A percentile compares a stretch with the other conserved stretches of the same genome.
Evolutionary conservation across 2,888 invertebrate species (phyloP).

Genomic region (Tenthredo mesomela): DNA sequence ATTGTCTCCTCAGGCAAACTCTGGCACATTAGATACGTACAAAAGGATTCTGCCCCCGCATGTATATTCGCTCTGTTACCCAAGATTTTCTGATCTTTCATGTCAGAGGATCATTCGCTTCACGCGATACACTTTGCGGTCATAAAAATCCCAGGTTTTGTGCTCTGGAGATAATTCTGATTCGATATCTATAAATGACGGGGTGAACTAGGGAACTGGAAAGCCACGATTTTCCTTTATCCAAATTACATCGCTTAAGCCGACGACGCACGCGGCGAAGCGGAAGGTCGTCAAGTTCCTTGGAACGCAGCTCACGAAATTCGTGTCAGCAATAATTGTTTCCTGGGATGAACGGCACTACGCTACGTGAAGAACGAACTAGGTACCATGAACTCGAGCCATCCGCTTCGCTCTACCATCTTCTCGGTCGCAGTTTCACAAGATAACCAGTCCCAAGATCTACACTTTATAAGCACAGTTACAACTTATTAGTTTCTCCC

Average conservation of each 20-base stretch:
- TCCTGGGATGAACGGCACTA: constrained; percentile 38
- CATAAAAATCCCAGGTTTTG: neutral
- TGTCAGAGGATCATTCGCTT: constrained; percentile 22
- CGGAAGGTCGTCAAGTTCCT: constrained; percentile 47
- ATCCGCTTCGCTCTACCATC: neutral
- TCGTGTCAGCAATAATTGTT: constrained; percentile 47
- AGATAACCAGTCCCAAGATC: constrained; percentile 8
- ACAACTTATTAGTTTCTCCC: neutral
- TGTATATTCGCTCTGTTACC: neutral
- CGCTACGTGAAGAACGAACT: constrained; percentile 39
- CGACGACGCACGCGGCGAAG: constrained; percentile 37
- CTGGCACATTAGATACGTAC: neutral
- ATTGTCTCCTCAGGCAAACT: constrained; percentile 4
- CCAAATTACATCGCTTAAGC: constrained; percentile 41
- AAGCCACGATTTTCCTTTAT: constrained; percentile 43
- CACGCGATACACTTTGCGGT: constrained; percentile 10
- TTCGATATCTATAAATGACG: constrained; percentile 37
- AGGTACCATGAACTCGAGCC: neutral
- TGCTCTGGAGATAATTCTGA: constrained; percentile 21
- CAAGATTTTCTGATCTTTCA: constrained; percentile 1
- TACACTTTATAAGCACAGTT: neutral
- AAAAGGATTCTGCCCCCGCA: neutral
- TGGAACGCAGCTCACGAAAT: constrained; percentile 46
- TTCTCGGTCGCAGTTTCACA: neutral
- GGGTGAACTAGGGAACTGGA: neutral